Evolutionary conservation across 1,140 invertebrate genomes (phyloP), one percentile per base, ranked within the genome.

Genomic region (Drosophila sechellia): DNA sequence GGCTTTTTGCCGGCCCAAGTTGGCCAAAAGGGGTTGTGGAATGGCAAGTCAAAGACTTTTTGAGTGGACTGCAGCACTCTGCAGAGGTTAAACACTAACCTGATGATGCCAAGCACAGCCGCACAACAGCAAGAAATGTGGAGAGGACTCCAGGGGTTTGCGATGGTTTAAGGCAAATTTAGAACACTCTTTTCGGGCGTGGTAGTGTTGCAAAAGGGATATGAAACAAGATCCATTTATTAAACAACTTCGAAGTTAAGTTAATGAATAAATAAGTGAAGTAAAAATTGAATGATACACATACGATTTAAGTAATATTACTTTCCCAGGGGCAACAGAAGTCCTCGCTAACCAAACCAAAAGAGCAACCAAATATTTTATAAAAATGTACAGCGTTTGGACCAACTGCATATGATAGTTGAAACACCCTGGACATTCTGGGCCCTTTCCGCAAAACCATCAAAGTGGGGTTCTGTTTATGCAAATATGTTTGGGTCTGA

Each of bases 61-160:
- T 65, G 75, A 86, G 81, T 87, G 81, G 81, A 84, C 80, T 85
- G 81, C 81, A 84, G 77, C 61, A 60, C 66, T 77, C 81, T 84
- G 81, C 81, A 80, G 81, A 80, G 81, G 81, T 84, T 84, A 84
- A 84, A 85, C 80, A 83, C 80, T 63, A 84, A 83, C 80, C 76
- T 79, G 79, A 74, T 83, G 79, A 63, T 61, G 79, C 74, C 79
- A 83, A 78, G 71, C 61, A 74, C 58, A 65, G 53, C 53, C 61
- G 45, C 56, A 68, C 65, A 73, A 60, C 68, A 69, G 53, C 70
- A 78, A 64, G 60, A 60, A 59, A 64, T 56, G 58, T 40, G 39
- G n/a, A 34, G 40, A 42, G 15, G 8, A n/a, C n/a, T 15, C 20
- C 31, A 17, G 22, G 5, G 43, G 27, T 39, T 6, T 25, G 1